Evolutionary conservation across 2,797 vertebrate species (phyloP), one percentile per base, ranked within the genome.

Genomic region (Tokudaia muenninki): DNA sequence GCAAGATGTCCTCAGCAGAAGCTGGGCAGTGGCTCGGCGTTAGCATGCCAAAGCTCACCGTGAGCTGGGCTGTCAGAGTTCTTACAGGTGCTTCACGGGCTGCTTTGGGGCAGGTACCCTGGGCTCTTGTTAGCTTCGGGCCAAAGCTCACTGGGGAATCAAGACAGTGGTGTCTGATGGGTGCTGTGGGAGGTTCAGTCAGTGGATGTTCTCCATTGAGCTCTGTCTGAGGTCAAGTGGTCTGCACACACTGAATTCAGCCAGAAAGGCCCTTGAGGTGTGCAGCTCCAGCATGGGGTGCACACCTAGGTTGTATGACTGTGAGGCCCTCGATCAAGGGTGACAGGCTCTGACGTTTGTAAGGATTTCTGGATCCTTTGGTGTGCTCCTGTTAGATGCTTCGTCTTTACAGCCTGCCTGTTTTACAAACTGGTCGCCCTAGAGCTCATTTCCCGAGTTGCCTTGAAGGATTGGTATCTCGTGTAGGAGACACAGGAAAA

Each of bases 401-500:
- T 59, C n/a, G 5, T 63, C 75, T 95, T 77, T 75, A 55, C 6
- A 88, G 22, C 52, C 11, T n/a, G 29, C 63, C 87, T 52, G 19
- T 81, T 94, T 87, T n/a, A 47, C 37, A 61, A 13, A 41, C 31
- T 86, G 87, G 55, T 67, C 34, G 61, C 47, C 82, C 2, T 10
- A 55, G 41, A 78, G n/a, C 61, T 95, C 17, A 63, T 61, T 93
- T 96, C 84, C 47, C 77, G 41, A 65, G 13, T 31, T 74, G 17
- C 5, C 19, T 34, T 91, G 29, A 16, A 70, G 83, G 31, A 78
- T 74, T 29, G 78, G 55, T 47, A 12, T n/a, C 10, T 9, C 41
- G 14, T 41, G 3, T 31, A n/a, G n/a, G 63, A 84, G 63, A n/a
- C 50, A 1, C 9, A 37, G 65, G 65, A 65, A 80, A 79, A 74